A percentile compares a stretch with the other conserved stretches of the same genome.
Conservation (phyloP, 2,797 vertebrate genomes). For the Galago senegalensis region DNA sequence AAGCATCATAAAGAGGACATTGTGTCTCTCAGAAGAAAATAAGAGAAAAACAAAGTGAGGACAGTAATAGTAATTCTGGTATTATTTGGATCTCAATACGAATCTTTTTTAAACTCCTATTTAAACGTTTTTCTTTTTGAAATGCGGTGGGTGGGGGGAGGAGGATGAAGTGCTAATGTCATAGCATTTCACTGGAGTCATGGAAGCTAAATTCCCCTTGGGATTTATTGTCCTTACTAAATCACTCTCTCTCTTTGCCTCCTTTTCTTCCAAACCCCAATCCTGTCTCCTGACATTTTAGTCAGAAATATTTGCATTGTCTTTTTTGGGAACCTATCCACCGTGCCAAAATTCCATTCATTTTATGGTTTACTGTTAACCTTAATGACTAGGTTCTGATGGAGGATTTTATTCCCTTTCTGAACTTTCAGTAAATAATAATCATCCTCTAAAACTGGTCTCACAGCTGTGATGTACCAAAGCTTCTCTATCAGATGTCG, state of each 20-base stretch:
- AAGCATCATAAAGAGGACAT: slow-evolving; percentile 72
- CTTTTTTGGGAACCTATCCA: slow-evolving; percentile 28
- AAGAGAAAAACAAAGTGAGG: slow-evolving; percentile 65
- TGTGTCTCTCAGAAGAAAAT: slow-evolving; percentile 58
- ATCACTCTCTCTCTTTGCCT: not conserved
- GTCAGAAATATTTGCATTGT: slow-evolving; percentile 66
- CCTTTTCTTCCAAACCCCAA: not conserved
- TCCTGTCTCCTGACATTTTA: not conserved
- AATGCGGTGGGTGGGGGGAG: not conserved
- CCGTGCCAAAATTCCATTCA: slow-evolving; percentile 59
- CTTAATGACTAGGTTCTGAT: slow-evolving; percentile 70
- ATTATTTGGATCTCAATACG: slow-evolving; percentile 61
- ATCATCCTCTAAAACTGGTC: slow-evolving; percentile 75
- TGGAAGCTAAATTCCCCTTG: slow-evolving; percentile 48
- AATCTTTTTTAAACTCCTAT: slow-evolving; percentile 56
- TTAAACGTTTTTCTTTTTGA: slow-evolving; percentile 65
- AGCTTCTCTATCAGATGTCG: slow-evolving; percentile 9
- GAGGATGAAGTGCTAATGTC: not conserved
- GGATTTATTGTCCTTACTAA: slow-evolving; percentile 58
- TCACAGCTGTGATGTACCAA: slow-evolving; percentile 29
- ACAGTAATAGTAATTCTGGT: slow-evolving; percentile 45
- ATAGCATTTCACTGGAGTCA: slow-evolving; percentile 33
- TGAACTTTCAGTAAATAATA: slow-evolving; percentile 73
- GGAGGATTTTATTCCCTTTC: slow-evolving; percentile 62
- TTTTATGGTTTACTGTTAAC: slow-evolving; percentile 71